Percentiles rank a stretch among this genome's conserved stretches.
Conservation (phyloP, 2,888 invertebrate species). For the Sturmia bella region DNA sequence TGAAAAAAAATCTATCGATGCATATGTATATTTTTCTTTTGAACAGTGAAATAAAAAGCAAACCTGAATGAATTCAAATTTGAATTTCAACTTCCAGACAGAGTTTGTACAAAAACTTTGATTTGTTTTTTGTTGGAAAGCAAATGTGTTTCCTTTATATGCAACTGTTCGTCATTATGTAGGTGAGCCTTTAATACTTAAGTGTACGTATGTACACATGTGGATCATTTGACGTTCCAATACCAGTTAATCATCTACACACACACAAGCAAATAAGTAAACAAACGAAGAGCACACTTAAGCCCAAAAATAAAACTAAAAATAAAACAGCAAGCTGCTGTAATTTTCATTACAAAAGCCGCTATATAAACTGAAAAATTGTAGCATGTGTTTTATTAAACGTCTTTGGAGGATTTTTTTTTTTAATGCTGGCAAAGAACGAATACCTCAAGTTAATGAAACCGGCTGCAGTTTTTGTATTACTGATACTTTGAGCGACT, state of each 20-base stretch:
- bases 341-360: conserved; percentile 70
- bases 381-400: conserved; percentile 68
- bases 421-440: conserved; percentile 36
- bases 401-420: conserved; percentile 51
- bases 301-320: conserved; percentile 29
- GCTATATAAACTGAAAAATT: conserved; percentile 54
- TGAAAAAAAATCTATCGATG: no score
- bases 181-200: conserved; percentile 44
- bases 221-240: conserved; percentile 49
- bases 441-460: conserved; percentile 68
- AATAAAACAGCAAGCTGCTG: conserved; percentile 67
- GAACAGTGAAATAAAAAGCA: no score
- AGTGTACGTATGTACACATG: no score
- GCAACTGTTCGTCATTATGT: conserved; percentile 33
- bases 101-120: neutral
- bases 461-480: conserved; percentile 62
- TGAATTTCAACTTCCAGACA: no score
- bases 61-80: no score
- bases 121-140: neutral
- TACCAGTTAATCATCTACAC: conserved; percentile 38
- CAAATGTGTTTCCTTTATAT: conserved; percentile 19
- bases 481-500: conserved; percentile 63
- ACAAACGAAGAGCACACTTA: conserved; percentile 14
- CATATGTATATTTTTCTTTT: no score
- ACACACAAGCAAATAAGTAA: neutral